Conservation (phyloP, 2,113 vertebrate species). For the Hemiprocne comata region DNA sequence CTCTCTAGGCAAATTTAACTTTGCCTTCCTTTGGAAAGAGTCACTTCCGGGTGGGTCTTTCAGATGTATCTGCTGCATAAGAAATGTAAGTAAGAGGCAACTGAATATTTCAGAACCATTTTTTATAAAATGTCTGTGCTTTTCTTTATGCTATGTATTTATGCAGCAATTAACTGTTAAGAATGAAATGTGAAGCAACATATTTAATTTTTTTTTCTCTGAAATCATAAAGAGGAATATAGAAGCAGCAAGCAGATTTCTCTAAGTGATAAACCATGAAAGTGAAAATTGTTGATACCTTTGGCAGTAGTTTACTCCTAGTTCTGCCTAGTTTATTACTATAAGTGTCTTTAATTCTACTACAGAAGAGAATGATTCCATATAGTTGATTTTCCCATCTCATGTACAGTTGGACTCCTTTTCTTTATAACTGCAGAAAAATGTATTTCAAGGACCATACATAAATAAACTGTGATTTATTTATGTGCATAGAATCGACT, state of each 20-base stretch:
- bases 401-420: background rate
- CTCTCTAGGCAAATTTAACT: conserved; percentile 8
- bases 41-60: background rate
- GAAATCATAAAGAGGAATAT: background rate
- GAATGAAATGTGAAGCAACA: background rate
- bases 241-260: background rate
- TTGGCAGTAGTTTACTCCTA: background rate
- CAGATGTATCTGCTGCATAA: background rate
- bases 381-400: background rate
- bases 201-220: conserved; percentile 1
- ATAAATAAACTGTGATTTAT: background rate
- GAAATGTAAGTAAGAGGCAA: background rate
- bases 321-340: background rate
- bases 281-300: background rate
- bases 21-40: background rate
- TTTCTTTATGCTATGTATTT: conserved; percentile 6
- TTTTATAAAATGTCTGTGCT: background rate
- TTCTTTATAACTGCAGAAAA: background rate
- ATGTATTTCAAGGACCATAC: background rate
- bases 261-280: background rate
- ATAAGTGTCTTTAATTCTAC: background rate
- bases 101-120: background rate
- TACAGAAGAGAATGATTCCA: background rate
- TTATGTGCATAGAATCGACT: background rate
- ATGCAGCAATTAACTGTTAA: conserved; percentile 42